Evolutionary conservation across 2,888 invertebrate genomes (phyloP), one percentile per base, ranked within the genome.

Genomic region (Cephus pulcher): DNA sequence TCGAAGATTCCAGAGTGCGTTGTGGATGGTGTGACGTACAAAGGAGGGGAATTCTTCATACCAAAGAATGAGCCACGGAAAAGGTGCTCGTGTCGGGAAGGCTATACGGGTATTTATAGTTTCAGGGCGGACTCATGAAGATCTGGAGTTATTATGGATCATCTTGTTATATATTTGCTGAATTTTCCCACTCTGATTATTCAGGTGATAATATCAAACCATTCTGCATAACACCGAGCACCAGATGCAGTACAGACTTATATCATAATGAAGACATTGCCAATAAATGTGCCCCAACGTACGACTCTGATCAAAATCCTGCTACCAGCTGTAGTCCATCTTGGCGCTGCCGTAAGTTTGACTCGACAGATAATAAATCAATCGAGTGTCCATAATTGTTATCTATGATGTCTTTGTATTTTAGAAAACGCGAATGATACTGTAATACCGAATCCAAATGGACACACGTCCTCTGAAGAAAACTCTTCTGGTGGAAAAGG

Each of bases 311-410:
- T 4, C 84, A 87, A 69, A 77, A 81, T 0, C 86, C 85, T 4
- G 83, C 78, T 32, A 82, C 78, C 0, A 75, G 73, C 32, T 90
- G 90, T 78, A 85, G 34, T 37, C 32, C 78, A 1, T 33, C n/a
- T 30, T 81, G 71, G 34, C 85, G 88, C 87, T 90, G 90, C 34
- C 88, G 90, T 90, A 79, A 86, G 90, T 89, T 76, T 11, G 35
- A 3, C 56, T 6, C 15, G 0, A 32, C 11, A n/a, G 12, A n/a
- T 56, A 15, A 69, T 34, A 23, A 30, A 34, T 75, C 15, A 11
- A 12, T 32, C 32, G 32, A 4, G 34, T 15, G 15, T 15, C 15
- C 1, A 4, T 12, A 4, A 40, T 15, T 40, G 15, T 15, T 15
- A 4, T 15, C 4, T 4, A 40, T 15, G 4, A 15, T 32, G 4